Base-by-base conservation (phyloP, 2,888 invertebrate species). In the Erpobdella octoculata region DNA sequence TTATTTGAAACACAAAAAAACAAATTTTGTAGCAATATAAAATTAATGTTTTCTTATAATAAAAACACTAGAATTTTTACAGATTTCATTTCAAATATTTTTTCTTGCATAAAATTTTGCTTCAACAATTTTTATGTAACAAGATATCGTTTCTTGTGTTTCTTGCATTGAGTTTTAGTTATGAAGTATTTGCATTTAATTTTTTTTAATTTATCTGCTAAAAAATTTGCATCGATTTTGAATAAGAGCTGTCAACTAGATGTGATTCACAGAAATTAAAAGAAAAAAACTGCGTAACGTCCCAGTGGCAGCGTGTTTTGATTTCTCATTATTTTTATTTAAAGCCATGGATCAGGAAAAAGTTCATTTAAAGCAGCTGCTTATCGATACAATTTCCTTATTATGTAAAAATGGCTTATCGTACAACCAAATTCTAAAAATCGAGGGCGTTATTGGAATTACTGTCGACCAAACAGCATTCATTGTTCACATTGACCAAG, bases 401-500 rank as follows among this genome's bases (percentile, higher is more conserved):
- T 21, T 67, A 25, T 67, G 67, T 37, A 41, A 67, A 28, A 67
- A 67, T 28, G 67, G 67, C n/a, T 31, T 67, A 18, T 36, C 67
- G 12, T 67, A 41, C 31, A 28, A 28, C n/a, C 46, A 41, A 4
- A 31, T 36, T 35, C 28, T 67, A 41, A 67, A 67, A 37, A 67
- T 67, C 33, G 67, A 67, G 37, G 67, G 67, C 0, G 67, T 67
- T 28, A 67, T 67, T 18, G 67, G 67, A 48, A 48, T 67, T 2
- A 67, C 67, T 25, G 67, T 67, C 12, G 67, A 67, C 48, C 36
- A 67, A n/a, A 48, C n/a, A 18, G 67, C 37, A 18, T 67, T 67
- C 46, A 21, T 67, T 25, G 67, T 67, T 21, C 67, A 67, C 15
- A 67, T 67, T 35, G 41, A 67, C 33, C 41, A 67, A 28, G 21